Percentiles rank a stretch among this genome's conserved stretches.
These are phyloP conservation scores for Brachyhypopomus gauderio DNA, from an alignment of 2,113 vertebrate genomes.

Conservation along the genomic window DNA sequence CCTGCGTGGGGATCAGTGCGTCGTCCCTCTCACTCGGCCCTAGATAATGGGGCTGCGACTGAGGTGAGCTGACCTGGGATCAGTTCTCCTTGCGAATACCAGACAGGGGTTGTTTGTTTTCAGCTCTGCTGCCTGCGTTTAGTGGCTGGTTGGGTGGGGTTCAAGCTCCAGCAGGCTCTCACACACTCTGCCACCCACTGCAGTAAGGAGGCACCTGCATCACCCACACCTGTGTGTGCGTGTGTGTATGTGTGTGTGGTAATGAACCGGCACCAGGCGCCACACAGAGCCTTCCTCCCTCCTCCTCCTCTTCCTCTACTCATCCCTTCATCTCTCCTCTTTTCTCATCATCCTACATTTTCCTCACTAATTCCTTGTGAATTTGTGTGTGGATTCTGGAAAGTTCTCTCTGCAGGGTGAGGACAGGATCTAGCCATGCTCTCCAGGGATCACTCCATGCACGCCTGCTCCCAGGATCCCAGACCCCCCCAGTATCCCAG, in stretches of 20 bases:
- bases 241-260: constrained; percentile 63
- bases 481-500: no score
- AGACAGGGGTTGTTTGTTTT: constrained; percentile 24
- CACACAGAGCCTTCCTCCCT: constrained; percentile 54
- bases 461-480: no score
- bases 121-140: constrained; percentile 36
- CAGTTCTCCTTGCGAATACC: no score
- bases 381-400: no score
- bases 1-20: no score
- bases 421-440: no score
- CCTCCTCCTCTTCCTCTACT: constrained; percentile 39
- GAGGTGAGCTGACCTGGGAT: no score
- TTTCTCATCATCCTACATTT: constrained; percentile 44
- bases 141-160: constrained; percentile 7
- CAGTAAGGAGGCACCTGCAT: constrained; percentile 71
- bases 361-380: no score
- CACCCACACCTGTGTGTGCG: constrained; percentile 59
- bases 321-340: constrained; percentile 56
- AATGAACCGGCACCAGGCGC: constrained; percentile 73
- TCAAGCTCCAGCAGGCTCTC: constrained; percentile 25
- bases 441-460: no score
- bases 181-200: constrained; percentile 64
- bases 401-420: no score
- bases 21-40: no score
- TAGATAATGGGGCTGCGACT: no score